Base-by-base conservation (phyloP, 1,140 invertebrate genomes). In the Mya arenaria region DNA sequence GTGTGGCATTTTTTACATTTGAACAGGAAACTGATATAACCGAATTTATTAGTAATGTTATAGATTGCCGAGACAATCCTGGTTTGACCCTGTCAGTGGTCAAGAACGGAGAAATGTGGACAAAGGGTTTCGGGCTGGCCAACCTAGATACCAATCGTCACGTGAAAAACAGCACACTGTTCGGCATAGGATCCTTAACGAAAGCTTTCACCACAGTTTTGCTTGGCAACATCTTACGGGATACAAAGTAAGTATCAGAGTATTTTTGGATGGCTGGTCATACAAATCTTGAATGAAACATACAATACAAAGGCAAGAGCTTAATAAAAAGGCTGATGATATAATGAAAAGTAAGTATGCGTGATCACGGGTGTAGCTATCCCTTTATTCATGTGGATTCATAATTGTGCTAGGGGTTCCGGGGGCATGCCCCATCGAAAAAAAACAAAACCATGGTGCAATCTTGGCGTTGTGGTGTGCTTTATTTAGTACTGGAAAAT, bases 11-110 rank as follows among this genome's bases (percentile, higher is more conserved):
- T 23, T 78, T 78, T 41, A 56, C 41, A 17, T 0, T 4, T 25
- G 25, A n/a, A 23, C 30, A 80, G 66, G 79, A 73, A 36, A 28
- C 10, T 4, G 34, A 65, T 55, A 37, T 82, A 13, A 36, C 39
- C 5, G 28, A 32, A 19, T 62, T 73, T n/a, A 52, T 82, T 4
- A 17, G 66, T 1, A 56, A 34, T n/a, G 58, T 52, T 4, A 82
- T 82, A 69, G 25, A 55, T 10, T 82, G 79, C 52, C 37, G 69
- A 30, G 28, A 72, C 1, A 36, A 81, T 15, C 77, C 79, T 1
- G 86, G 86, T 5, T 32, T 87, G 28, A 84, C 78, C 0, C n/a
- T 87, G 30, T 75, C 84, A 28, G 84, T 85, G 23, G 82, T 87
- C 10, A 87, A 83, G 63, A 78, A 84, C 4, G 68, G 71, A n/a